phyloP scores from a whole-genome alignment of 2,888 invertebrate species.

The Andrena chrysosceles region DNA sequence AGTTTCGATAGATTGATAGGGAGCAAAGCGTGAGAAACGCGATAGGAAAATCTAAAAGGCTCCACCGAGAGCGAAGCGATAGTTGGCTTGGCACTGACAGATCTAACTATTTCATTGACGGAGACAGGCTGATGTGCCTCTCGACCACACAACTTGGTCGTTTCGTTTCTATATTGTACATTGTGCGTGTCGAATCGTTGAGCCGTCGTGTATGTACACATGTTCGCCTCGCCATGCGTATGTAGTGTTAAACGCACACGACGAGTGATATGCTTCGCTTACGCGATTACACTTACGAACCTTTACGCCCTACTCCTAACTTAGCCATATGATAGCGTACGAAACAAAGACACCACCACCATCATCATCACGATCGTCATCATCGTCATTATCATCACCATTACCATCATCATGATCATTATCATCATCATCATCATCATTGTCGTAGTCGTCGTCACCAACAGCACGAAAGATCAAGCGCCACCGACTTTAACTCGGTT shows the following conservation, averaged over 20 bases:
- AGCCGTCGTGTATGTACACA: slow-evolving; percentile 37
- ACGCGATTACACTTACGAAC: slow-evolving; percentile 59
- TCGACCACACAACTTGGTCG: slow-evolving; percentile 60
- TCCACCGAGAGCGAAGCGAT: slow-evolving; percentile 78
- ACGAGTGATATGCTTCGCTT: slow-evolving; percentile 33
- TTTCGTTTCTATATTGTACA: slow-evolving; percentile 46
- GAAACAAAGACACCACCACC: slow-evolving; percentile 44
- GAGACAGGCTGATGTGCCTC: slow-evolving; percentile 66
- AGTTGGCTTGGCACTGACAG: slow-evolving; percentile 82
- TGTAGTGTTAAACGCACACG: slow-evolving; percentile 39
- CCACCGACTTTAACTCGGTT: slow-evolving; percentile 37
- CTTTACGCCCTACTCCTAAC: slow-evolving; percentile 54
- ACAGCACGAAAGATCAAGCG: neutral
- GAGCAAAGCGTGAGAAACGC: slow-evolving; percentile 18
- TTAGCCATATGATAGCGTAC: slow-evolving; percentile 29
- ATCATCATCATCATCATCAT: neutral
- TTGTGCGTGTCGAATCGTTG: slow-evolving; percentile 39
- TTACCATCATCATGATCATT: slow-evolving; percentile 6
- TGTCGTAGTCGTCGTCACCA: neutral
- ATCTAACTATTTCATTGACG: slow-evolving; percentile 82
- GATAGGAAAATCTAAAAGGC: slow-evolving; percentile 69
- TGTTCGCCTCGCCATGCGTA: slow-evolving; percentile 25
- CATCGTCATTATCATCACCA: neutral
- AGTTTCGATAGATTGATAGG: neutral
- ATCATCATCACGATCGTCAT: neutral